These are phyloP conservation scores for Pedionomus torquatus DNA, from an alignment of 2,113 vertebrate species.

Conservation along the genomic window DNA sequence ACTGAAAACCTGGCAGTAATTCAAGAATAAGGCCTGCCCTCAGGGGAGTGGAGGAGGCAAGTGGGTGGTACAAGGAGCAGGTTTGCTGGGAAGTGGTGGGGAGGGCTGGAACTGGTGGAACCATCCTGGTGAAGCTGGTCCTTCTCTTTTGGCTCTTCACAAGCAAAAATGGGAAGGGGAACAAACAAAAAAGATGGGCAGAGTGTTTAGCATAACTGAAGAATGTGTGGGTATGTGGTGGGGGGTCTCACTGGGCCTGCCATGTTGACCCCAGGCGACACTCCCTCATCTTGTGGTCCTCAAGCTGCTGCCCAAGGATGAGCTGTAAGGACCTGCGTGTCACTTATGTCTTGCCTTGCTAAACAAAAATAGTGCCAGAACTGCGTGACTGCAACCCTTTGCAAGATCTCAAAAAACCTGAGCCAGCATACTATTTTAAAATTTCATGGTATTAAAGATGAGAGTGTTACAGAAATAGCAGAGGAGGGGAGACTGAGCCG, in stretches of 20 bases:
- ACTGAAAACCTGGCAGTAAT: background rate
- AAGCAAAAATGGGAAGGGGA: background rate
- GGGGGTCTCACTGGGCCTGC: background rate
- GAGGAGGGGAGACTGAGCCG: background rate
- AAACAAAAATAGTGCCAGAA: background rate
- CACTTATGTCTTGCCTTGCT: background rate
- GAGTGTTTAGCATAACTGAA: background rate
- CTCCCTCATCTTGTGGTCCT: background rate
- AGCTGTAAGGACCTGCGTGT: background rate
- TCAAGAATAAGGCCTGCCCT: background rate
- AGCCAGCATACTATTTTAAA: conserved; percentile 52
- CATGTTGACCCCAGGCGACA: background rate
- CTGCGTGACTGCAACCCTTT: background rate
- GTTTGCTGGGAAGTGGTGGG: background rate
- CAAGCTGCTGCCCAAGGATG: background rate
- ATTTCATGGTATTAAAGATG: conserved; percentile 43
- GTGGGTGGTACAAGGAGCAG: fast-evolving
- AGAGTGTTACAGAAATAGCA: conserved; percentile 43
- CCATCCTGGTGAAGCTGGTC: no score
- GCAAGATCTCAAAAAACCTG: background rate
- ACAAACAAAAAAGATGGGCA: background rate
- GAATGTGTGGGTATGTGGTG: no score
- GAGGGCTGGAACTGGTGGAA: background rate
- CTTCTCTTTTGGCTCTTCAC: background rate
- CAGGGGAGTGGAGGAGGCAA: fast-evolving